Evolutionary conservation across 2,797 vertebrate species (phyloP).

Genomic region (Agapornis canus): DNA sequence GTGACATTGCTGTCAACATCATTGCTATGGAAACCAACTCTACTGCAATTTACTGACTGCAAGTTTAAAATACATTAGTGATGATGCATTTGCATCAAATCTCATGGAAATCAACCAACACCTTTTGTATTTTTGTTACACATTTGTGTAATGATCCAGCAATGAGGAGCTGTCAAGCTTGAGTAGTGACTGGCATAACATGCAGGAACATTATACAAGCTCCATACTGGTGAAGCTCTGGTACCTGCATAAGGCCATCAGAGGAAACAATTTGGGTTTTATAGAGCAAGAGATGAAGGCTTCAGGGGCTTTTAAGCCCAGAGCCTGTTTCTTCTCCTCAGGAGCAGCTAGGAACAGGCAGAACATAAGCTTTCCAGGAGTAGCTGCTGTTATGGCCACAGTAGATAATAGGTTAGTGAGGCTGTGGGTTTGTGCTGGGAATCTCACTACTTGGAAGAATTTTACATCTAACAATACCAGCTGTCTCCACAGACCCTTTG

Average conservation of each 20-base stretch:
- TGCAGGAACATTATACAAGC: background rate
- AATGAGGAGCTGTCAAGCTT: slow-evolving; percentile 6
- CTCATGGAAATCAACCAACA: background rate
- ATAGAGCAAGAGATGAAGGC: background rate
- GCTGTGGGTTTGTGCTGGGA: background rate
- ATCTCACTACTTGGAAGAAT: background rate
- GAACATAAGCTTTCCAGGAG: background rate
- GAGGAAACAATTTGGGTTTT: background rate
- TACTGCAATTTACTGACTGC: background rate
- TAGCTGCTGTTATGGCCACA: background rate
- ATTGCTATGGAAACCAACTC: slow-evolving; percentile 35
- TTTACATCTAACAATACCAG: background rate
- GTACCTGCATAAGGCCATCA: background rate
- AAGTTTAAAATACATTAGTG: slow-evolving; percentile 1
- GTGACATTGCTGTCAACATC: background rate
- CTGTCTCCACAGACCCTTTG: background rate
- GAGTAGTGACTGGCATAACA: background rate
- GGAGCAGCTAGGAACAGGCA: background rate
- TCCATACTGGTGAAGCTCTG: slow-evolving; percentile 1
- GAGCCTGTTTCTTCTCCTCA: background rate
- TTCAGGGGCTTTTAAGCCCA: background rate
- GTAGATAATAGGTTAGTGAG: background rate
- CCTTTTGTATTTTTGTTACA: background rate
- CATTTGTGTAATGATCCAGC: slow-evolving; percentile 12
- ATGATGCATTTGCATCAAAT: background rate